Base-by-base conservation (phyloP, 35 echinoderm and acorn worm genomes). In the Ophiothrix spiculata region DNA sequence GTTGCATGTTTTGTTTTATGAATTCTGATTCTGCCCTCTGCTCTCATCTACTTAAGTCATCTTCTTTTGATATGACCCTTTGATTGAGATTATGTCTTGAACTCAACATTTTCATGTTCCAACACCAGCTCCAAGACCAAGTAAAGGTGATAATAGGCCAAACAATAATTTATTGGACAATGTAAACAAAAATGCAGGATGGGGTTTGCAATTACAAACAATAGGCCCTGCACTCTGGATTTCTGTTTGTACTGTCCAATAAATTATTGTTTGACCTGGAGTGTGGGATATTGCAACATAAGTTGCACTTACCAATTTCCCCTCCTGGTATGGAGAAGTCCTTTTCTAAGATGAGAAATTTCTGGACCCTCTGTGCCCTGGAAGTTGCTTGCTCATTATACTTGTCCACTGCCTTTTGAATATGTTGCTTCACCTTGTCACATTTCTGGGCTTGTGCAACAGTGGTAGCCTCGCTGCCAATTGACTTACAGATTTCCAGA, bases 321-420 rank as follows among this genome's bases (percentile, higher is more conserved):
- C 92, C 92, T 37, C 96, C 96, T 35, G 96, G 80, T 0, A 99
- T 89, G 14, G 96, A 86, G 79, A 99, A 99, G 39, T 98, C 96
- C 56, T 89, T 87, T 21, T 83, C 74, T 4, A 99, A 40, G 34
- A 99, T 86, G 35, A 46, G 79, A 29, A 40, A 99, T 40, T 99
- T 99, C 77, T 99, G 91, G 1, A 99, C 76, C 38, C 84, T 91
- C 81, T 99, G 96, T 36, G 95, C 95, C 39, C 91, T 90, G 0
- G 95, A 98, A 21, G 83, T 64, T 8, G 95, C 87, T 8, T 46
- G 37, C 39, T 90, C 93, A 79, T 98, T 98, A 86, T 97, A 93
- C 31, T 75, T 63, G 17, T 91, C 85, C 19, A 98, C 79, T 8
- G 84, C 91, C 17, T 87, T 77, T 82, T 98, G 84, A 56, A 93